These are phyloP conservation scores for Calliphora vicina DNA, from an alignment of 1,140 invertebrate genomes.

Conservation along the genomic window DNA sequence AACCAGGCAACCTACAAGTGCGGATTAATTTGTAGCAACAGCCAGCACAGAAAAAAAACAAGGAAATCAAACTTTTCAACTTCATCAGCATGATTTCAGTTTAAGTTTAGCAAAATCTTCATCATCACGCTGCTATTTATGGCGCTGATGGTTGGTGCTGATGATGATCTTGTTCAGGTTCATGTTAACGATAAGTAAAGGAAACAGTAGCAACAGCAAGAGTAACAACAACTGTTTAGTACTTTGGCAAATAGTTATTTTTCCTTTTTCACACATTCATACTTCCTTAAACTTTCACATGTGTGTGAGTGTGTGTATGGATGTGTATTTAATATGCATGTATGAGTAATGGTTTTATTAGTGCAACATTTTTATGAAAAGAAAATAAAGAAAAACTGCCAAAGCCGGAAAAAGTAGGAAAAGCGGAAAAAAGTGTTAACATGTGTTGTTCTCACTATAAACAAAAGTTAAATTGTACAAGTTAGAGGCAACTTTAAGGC, in stretches of 20 bases:
- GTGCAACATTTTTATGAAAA: background rate
- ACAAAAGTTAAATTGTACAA: background rate
- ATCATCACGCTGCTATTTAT: background rate
- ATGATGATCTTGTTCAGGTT: background rate
- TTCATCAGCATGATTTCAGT: background rate
- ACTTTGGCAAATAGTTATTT: background rate
- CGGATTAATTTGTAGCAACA: too few relatives aligned
- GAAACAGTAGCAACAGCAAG: background rate
- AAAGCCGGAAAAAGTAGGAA: background rate
- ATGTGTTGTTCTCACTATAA: background rate
- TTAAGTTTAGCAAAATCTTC: background rate
- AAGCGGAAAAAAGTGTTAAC: background rate
- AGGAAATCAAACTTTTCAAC: background rate
- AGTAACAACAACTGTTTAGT: background rate
- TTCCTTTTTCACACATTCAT: background rate
- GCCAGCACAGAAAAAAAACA: background rate
- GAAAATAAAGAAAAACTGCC: background rate
- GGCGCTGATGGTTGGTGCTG: too few relatives aligned
- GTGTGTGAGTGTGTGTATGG: too few relatives aligned
- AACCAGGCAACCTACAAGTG: background rate
- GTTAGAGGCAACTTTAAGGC: background rate
- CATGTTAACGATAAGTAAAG: background rate
- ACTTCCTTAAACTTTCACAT: background rate
- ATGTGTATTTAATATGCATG: too few relatives aligned
- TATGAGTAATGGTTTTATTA: constrained; percentile 7